Percentiles rank a stretch among this genome's conserved stretches.
Evolutionary conservation across 2,113 vertebrate species (phyloP).

Genomic region (Malaclemys terrapin): DNA sequence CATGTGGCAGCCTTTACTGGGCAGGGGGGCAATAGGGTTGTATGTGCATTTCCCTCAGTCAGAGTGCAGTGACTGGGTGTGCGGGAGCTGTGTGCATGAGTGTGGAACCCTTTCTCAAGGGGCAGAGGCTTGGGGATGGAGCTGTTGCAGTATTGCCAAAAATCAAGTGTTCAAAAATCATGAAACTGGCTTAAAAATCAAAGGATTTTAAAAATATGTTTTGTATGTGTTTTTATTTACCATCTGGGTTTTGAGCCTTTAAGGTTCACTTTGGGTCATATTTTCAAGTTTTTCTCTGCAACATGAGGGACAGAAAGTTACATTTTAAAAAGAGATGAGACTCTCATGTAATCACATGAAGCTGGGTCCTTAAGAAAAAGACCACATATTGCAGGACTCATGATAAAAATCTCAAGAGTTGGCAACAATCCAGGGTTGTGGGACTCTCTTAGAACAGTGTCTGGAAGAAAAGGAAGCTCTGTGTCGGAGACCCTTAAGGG

Average conservation of each 20-base stretch:
- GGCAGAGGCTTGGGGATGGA: not conserved
- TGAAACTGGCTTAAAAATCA: not conserved
- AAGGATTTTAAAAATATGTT: not conserved
- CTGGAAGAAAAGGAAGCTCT: not conserved
- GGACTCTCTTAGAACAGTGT: not conserved
- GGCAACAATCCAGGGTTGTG: fast-evolving
- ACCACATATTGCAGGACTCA: not conserved
- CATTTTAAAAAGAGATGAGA: not conserved
- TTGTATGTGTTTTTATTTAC: fast-evolving
- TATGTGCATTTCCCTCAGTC: not conserved
- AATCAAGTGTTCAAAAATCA: not conserved
- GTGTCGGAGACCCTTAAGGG: not conserved
- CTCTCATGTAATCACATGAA: not conserved
- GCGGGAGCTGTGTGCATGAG: not conserved
- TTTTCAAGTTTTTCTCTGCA: not conserved
- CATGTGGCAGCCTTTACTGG: not conserved
- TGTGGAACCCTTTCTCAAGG: not conserved
- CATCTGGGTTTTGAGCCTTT: not conserved
- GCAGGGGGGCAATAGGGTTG: not conserved
- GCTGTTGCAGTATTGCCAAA: not conserved
- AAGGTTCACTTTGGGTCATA: not conserved
- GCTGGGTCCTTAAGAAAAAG: not conserved
- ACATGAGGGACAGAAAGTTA: not conserved
- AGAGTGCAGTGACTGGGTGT: not conserved
- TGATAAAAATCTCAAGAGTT: not conserved